A percentile compares a stretch with the other conserved stretches of the same genome.
phyloP scores from a whole-genome alignment of 2,888 invertebrate species.

The Lasioglossum calceatum region DNA sequence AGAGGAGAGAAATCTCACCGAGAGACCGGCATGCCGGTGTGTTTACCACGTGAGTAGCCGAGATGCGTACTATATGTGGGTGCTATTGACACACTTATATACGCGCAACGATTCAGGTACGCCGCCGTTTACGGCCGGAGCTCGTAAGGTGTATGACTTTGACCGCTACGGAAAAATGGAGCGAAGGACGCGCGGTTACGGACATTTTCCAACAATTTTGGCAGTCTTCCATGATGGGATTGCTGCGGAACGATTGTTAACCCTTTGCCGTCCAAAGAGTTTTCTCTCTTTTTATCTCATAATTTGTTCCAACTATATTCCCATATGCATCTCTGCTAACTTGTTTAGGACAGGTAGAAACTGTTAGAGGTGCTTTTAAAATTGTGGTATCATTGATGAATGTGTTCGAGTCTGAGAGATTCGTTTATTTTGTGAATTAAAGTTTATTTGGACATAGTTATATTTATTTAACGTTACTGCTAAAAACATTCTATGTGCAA shows the following conservation, averaged over 20 bases:
- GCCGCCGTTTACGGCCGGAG: not conserved
- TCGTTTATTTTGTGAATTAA: too few relatives aligned
- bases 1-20: slow-evolving; percentile 58
- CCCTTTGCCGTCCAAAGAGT: not conserved
- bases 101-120: slow-evolving; percentile 53
- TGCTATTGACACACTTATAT: slow-evolving; percentile 72
- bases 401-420: too few relatives aligned
- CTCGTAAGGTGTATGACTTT: not conserved
- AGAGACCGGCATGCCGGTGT: slow-evolving; percentile 44
- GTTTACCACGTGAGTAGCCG: slow-evolving; percentile 46
- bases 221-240: too few relatives aligned
- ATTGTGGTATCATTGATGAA: not conserved
- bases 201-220: not conserved
- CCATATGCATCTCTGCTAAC: not conserved
- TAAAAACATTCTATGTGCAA: not conserved
- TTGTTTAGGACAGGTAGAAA: not conserved
- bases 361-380: not conserved
- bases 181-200: not conserved
- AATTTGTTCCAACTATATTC: not conserved
- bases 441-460: too few relatives aligned
- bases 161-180: slow-evolving; percentile 20
- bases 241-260: not conserved
- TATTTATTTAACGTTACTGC: not conserved
- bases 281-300: not conserved
- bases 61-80: slow-evolving; percentile 66